Base-by-base conservation (phyloP, 1,140 invertebrate species). In the Colletes latitarsis region DNA sequence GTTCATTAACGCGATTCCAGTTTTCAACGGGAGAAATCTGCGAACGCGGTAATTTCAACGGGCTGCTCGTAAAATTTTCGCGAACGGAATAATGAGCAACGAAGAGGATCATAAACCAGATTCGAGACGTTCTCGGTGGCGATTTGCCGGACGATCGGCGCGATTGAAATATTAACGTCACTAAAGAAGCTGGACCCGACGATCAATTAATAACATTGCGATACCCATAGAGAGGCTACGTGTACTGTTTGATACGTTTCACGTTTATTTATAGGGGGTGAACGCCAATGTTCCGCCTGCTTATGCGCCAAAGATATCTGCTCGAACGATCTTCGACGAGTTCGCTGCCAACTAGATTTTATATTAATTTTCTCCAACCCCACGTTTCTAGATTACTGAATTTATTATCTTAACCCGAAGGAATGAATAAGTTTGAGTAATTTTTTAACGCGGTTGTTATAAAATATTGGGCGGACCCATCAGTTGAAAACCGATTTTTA, bases 81-180 rank as follows among this genome's bases (percentile, higher is more conserved):
- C 64, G 41, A 30, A 57, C 53, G 19, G 9, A 19, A 14, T 52
- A 70, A 70, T 67, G 41, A 60, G 41, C 39, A n/a, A 41, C 63
- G 6, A 14, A 39, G 75, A 21, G 75, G 21, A 70, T 77, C 75
- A 19, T 77, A 77, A 77, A 77, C 43, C 66, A 77, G 75, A 77
- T 77, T 70, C 66, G 41, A 49, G 75, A 58, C 52, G 43, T 69
- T 5, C 53, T 3, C 12, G 15, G 52, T 10, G 53, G 46, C 14
- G 21, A 46, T 73, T 49, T 46, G 58, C n/a, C n/a, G n/a, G n/a
- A n/a, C n/a, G n/a, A n/a, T n/a, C n/a, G 43, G 19, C 8, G 8
- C 9, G 41, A 77, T 69, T 46, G 63, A 52, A 66, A 67, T 58
- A 67, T 67, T 46, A 53, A 30, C 64, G 14, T 17, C 19, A 6